Conservation (phyloP, 2,113 vertebrate species). For the Pygoscelis adeliae region DNA sequence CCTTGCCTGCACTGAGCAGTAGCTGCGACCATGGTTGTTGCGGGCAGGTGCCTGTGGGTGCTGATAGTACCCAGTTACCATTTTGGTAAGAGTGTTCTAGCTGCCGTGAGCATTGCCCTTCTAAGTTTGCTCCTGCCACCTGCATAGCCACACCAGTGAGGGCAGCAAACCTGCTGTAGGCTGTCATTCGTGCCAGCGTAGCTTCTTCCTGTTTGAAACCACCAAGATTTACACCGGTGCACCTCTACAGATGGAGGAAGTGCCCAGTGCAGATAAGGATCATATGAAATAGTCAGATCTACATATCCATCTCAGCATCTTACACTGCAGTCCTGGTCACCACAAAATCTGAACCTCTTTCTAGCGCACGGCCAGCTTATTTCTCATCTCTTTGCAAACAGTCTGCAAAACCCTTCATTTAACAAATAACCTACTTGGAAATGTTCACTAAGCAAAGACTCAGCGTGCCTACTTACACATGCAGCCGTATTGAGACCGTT, state of each 20-base stretch:
- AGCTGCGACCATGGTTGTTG: rapidly evolving
- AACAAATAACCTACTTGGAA: not conserved
- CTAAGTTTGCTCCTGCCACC: not conserved
- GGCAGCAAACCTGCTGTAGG: not conserved
- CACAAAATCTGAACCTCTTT: not conserved
- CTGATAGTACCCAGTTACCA: not conserved
- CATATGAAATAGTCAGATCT: not conserved
- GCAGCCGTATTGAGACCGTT: not conserved
- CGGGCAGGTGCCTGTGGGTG: not conserved
- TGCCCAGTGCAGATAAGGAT: not conserved
- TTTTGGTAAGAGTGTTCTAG: not conserved
- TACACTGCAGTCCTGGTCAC: not conserved
- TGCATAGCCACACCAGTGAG: not conserved
- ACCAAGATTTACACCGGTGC: not conserved
- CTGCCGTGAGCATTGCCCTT: rapidly evolving
- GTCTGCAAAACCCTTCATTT: not conserved
- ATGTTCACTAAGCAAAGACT: not conserved
- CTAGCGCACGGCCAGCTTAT: not conserved
- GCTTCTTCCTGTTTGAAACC: not conserved
- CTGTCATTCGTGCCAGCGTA: not conserved
- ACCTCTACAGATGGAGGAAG: not conserved
- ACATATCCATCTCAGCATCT: not conserved
- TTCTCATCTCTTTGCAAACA: not conserved
- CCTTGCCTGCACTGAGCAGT: not conserved
- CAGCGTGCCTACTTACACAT: not conserved